Evolutionary conservation across 2,888 invertebrate genomes (phyloP), one percentile per base, ranked within the genome.

Genomic region (Eristalis pertinax): DNA sequence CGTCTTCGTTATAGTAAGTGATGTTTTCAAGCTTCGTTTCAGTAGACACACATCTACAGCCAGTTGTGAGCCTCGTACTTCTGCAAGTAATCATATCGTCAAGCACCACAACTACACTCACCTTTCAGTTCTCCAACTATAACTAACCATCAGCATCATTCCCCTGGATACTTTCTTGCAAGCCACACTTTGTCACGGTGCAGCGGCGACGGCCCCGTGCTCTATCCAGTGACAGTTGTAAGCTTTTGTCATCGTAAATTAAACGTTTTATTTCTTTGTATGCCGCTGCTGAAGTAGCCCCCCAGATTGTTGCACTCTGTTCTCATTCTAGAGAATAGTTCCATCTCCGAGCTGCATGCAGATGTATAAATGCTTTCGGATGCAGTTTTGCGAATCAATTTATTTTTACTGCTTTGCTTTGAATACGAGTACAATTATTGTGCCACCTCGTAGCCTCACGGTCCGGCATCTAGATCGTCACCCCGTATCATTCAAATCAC

Each of bases 241-340:
- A 19, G 50, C 50, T 50, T 50, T 50, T n/a, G 43, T 69, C 24
- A 24, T 69, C 10, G 24, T 77, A 68, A 67, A 67, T 72, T 72
- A 63, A 63, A 72, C 29, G 15, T 29, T 65, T 65, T 65, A 74
- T 74, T 65, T 74, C 69, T 50, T 38, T 62, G 4, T 63, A n/a
- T n/a, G 11, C 32, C 41, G 19, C 32, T 56, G 50, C 15, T 64
- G 32, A n/a, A 50, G 56, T 22, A 56, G 50, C n/a, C 22, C 56
- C 50, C 24, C 24, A n/a, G 22, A 56, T n/a, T 35, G 15, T 24
- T 32, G 29, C 2, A 7, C 62, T 41, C 38, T 70, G 62, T 62
- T 43, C 24, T 29, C 63, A 35, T 35, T 62, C 62, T 4, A 50
- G 62, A 38, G 29, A 74, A 29, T 69, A 62, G 60, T 60, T 56